phyloP scores from a whole-genome alignment of 2,888 invertebrate genomes.

The Pelosia muscerda region DNA sequence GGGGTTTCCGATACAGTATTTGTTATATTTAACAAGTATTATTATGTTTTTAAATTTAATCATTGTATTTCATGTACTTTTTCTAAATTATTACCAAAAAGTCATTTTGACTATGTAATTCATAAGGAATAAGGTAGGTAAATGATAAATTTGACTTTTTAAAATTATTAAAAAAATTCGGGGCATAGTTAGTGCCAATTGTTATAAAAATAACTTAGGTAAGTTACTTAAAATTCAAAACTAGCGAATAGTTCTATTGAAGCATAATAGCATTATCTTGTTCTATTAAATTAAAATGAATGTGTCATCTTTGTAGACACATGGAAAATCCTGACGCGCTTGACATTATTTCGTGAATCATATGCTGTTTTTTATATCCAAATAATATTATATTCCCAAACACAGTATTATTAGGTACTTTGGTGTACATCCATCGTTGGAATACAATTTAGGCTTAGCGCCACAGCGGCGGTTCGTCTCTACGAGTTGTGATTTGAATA shows the following conservation, averaged over 20 bases:
- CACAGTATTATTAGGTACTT: constrained; percentile 74
- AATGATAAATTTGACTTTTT: no score
- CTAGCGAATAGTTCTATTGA: neutral
- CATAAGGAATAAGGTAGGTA: no score
- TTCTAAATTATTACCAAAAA: neutral
- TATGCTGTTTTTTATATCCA: constrained; percentile 52
- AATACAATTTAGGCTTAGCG: constrained; percentile 83
- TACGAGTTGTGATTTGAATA: constrained; percentile 84
- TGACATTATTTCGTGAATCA: constrained; percentile 38
- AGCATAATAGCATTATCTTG: neutral
- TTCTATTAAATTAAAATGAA: neutral
- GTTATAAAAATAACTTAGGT: no score
- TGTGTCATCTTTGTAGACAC: neutral
- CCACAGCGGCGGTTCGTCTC: constrained; percentile 74
- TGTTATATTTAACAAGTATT: no score
- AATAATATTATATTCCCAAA: constrained; percentile 52
- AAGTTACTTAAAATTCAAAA: neutral
- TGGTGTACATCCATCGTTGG: constrained; percentile 77
- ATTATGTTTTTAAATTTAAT: no score
- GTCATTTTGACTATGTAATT: neutral
- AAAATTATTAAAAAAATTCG: no score
- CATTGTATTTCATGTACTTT: no score
- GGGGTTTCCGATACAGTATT: neutral
- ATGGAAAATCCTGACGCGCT: no score
- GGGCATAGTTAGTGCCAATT: no score